Conservation (phyloP, 1,140 invertebrate genomes). For the Heliconius himera region DNA sequence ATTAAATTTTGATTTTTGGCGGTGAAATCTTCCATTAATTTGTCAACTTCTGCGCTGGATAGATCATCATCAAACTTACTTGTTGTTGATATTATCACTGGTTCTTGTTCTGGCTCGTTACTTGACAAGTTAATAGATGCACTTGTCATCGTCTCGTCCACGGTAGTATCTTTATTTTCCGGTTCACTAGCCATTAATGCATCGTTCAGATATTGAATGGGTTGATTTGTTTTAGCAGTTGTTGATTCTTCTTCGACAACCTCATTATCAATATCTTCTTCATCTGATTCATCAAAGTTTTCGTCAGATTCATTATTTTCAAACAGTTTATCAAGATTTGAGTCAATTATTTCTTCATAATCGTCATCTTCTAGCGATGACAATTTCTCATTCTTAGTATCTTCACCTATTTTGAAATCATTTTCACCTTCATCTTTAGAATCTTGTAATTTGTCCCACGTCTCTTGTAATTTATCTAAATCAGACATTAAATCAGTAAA, state of each 20-base stretch:
- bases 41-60: constrained; percentile 40
- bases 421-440: constrained; percentile 36
- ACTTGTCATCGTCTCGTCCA: constrained; percentile 26
- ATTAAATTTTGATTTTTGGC: constrained; percentile 26
- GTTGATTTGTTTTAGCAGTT: constrained; percentile 27
- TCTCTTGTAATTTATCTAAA: constrained; percentile 53
- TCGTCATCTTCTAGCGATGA: constrained; percentile 36
- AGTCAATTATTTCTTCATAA: constrained; percentile 50
- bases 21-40: constrained; percentile 45
- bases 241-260: constrained; percentile 27
- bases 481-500: constrained; percentile 54
- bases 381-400: constrained; percentile 35
- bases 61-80: constrained; percentile 36
- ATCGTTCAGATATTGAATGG: constrained; percentile 51
- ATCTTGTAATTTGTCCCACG: constrained; percentile 52
- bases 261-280: background rate
- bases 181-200: constrained; percentile 44
- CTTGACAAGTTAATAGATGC: background rate
- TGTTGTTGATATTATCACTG: background rate
- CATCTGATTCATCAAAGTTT: constrained; percentile 16
- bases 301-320: constrained; percentile 12
- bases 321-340: constrained; percentile 44
- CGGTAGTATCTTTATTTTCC: constrained; percentile 22
- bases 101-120: background rate
- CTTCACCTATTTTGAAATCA: constrained; percentile 22